Evolutionary conservation across 2,888 invertebrate genomes (phyloP), one percentile per base, ranked within the genome.

Genomic region (Ligdia adustata): DNA sequence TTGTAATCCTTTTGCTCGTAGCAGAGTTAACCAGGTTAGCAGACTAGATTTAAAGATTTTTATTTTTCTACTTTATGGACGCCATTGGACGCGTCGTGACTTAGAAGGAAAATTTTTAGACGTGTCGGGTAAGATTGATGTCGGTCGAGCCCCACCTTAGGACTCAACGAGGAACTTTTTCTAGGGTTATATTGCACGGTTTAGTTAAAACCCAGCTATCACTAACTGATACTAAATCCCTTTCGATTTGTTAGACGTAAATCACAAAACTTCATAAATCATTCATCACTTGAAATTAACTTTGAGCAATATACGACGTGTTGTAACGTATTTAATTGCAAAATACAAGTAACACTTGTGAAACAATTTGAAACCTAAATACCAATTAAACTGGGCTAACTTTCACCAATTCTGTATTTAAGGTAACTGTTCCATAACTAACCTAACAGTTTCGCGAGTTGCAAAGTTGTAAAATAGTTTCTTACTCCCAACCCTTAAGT

Each of bases 1-100:
- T 45, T 53, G 61, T 64, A 57, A 62, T 66, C 52, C 54, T 51
- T 52, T 49, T 53, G 45, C 49, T 45, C 38, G 35, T 43, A 53
- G 49, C 29, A 13, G 45, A 43, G 37, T 41, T 43, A 50, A 46
- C 43, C 38, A 24, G 37, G 38, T 38, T 42, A 37, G 37, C 24
- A 6, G 27, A 47, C 41, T 35, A 40, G 46, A 35, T 47, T 47
- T 37, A 20, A 47, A 41, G 31, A 41, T 27, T 47, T 41, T 41
- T 41, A 37, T 37, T 41, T 41, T 41, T 27, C 20, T 41, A 27
- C 35, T 41, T 47, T 41, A 41, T 26, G 35, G 18, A 7, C 9
- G 26, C 9, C 41, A 35, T 35, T 26, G 35, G 18, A 7, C 9
- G 26, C 9, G 24, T 26, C 41, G 40, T 47, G 41, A 47, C 35